Base-by-base conservation (phyloP, 2,888 invertebrate species). In the Spicauda simplicius region DNA sequence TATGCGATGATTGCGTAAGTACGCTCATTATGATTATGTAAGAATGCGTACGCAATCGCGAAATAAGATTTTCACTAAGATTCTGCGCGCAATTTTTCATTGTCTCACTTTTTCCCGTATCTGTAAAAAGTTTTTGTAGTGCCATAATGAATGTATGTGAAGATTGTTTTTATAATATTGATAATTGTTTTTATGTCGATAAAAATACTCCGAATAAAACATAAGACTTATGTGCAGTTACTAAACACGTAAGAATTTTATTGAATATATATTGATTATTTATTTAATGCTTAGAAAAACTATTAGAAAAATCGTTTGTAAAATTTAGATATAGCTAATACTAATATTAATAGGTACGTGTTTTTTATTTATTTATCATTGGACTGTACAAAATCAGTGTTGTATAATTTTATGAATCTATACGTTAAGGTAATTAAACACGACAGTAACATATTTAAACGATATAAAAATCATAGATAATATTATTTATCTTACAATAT, bases 21-120 rank as follows among this genome's bases (percentile, higher is more conserved):
- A 14, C 14, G 41, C 14, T 41, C 33, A 33, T 33, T 10, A 33
- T 25, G 16, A n/a, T 54, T 62, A 62, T 12, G 53, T 54, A 62
- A 53, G 57, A 19, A 57, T 20, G 57, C 5, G 52, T 61, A 53
- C 14, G 41, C 41, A 20, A 54, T 61, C 41, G 37, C 20, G 37
- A 37, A 25, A 48, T 18, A 33, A 2, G 59, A 60, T 60, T 52
- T 60, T 50, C 50, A 33, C 18, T 60, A 8, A 60, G 60, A 60
- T 60, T 30, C 18, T 30, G 30, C 14, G 14, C 11, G 37, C 37
- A 41, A 53, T n/a, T 19, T 61, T 53, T 20, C 61, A 62, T 41
- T 62, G 53, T 54, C 25, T 30, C 41, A 41, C 5, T 41, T 41
- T 41, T 41, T 5, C 41, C 41, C 41, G 14, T 41, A 25, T 25